Evolutionary conservation across 2,888 invertebrate genomes (phyloP).

Genomic region (Holacanthella duospinosa): DNA sequence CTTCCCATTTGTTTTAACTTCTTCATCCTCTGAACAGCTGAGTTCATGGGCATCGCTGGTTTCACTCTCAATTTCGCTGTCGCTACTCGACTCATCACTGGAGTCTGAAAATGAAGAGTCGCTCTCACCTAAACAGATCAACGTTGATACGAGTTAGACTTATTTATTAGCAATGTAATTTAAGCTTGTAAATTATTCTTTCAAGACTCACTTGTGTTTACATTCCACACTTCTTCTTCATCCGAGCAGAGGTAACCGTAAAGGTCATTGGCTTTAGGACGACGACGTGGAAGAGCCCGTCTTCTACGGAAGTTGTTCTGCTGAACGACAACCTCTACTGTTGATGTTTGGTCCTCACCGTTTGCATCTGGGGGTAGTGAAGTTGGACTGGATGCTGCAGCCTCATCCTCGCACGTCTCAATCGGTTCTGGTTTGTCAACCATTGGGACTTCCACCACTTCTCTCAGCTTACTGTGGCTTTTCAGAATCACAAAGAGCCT

Average conservation of each 20-base stretch:
- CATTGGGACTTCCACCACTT: not conserved
- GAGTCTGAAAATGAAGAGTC: not conserved
- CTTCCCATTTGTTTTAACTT: not conserved
- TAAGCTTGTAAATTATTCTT: too few species aligned
- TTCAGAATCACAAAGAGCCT: slow-evolving; percentile 28
- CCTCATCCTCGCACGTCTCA: not conserved
- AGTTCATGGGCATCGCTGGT: too few species aligned
- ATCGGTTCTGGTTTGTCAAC: not conserved
- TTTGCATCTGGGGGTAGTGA: not conserved
- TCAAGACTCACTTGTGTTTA: not conserved
- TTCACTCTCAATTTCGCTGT: not conserved
- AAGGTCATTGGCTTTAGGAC: not conserved
- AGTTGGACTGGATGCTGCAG: not conserved
- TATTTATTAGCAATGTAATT: too few species aligned
- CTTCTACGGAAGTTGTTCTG: not conserved
- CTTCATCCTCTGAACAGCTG: not conserved
- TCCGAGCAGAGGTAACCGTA: not conserved
- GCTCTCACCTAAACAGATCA: slow-evolving; percentile 1
- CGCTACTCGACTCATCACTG: not conserved
- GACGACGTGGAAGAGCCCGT: not conserved
- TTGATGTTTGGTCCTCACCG: not conserved
- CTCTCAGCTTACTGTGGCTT: slow-evolving; percentile 14
- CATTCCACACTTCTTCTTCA: slow-evolving; percentile 4
- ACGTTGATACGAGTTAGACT: too few species aligned
- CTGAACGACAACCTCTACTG: not conserved